Evolutionary conservation across 2,113 vertebrate genomes (phyloP), one percentile per base, ranked within the genome.

Genomic region (Ariopsis seemanni): DNA sequence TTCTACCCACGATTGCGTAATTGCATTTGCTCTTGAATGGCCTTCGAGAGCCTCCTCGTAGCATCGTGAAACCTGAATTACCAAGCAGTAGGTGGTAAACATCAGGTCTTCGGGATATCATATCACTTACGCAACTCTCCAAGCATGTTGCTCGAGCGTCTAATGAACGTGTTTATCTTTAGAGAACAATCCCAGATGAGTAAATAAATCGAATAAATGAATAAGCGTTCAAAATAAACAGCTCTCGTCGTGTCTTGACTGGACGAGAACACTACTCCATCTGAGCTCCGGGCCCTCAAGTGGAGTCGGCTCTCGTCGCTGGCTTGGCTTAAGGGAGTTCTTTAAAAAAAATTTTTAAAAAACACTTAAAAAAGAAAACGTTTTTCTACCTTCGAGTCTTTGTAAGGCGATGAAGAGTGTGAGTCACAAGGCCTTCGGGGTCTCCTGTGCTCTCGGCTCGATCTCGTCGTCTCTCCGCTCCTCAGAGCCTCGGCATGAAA

Each of bases 361-460:
- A 50, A 12, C 10, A 50, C 30, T 30, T 30, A 10, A 48, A 50
- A 48, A 50, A 50, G n/a, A 12, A 10, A 25, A 6, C 5, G 1
- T 62, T 63, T 85, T 88, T 48, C 25, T 86, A 90, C 89, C 89
- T 88, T 85, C 9, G 58, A 74, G 25, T 78, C 30, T 79, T 83
- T 79, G 50, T 48, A 58, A 65, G 71, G 62, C 57, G 42, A 77
- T 84, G 65, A 82, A 82, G 78, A 62, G 55, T 82, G 67, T 58
- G 77, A 18, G 79, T 65, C 72, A 74, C 14, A 22, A 84, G 72
- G 84, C 69, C 89, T 69, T 63, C 10, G 53, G 84, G 58, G 87
- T 83, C 69, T 63, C 25, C 89, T 87, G 75, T 25, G 82, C n/a
- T 85, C 55, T 85, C 83, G 30, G 58, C 87, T 82, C 69, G 57